phyloP scores from a whole-genome alignment of 2,113 vertebrate genomes.

The Struthidea cinerea region DNA sequence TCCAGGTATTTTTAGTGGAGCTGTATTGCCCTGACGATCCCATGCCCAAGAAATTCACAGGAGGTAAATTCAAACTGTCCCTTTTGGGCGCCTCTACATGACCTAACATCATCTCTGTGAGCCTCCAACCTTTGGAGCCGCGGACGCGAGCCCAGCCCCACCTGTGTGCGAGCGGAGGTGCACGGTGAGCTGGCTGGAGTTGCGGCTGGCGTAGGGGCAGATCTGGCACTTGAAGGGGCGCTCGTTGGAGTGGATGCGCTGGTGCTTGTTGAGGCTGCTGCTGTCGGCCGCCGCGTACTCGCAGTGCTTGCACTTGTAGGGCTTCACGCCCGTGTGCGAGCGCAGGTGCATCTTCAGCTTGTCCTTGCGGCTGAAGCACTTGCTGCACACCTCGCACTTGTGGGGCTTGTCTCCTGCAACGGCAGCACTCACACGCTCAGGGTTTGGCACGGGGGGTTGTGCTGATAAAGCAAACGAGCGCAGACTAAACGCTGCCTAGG shows the following conservation, averaged over 20 bases:
- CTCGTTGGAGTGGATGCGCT: constrained; percentile 91
- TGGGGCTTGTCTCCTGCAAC: constrained; percentile 90
- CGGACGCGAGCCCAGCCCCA: accelerated
- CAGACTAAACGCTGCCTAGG: accelerated
- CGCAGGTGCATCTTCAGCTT: constrained; percentile 95
- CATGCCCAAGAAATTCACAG: neutral
- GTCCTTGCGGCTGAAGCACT: constrained; percentile 92
- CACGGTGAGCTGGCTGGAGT: constrained; percentile 96
- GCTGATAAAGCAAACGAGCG: neutral
- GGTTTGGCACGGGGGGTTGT: accelerated
- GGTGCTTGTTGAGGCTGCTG: constrained; percentile 96
- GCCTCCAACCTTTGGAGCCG: accelerated
- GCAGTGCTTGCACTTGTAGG: constrained; percentile 93
- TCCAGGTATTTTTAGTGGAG: neutral
- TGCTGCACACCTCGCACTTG: constrained; percentile 91
- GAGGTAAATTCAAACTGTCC: neutral
- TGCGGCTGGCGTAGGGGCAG: constrained; percentile 94
- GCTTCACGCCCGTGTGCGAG: constrained; percentile 92
- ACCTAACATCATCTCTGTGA: accelerated
- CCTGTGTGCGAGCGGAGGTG: constrained; percentile 92
- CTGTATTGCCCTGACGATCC: neutral
- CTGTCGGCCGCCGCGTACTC: constrained; percentile 91
- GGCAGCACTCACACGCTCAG: neutral
- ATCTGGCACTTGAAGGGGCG: constrained; percentile 97
- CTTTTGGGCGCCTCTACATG: accelerated